Evolutionary conservation across 2,797 vertebrate genomes (phyloP).

Genomic region (Huso huso): DNA sequence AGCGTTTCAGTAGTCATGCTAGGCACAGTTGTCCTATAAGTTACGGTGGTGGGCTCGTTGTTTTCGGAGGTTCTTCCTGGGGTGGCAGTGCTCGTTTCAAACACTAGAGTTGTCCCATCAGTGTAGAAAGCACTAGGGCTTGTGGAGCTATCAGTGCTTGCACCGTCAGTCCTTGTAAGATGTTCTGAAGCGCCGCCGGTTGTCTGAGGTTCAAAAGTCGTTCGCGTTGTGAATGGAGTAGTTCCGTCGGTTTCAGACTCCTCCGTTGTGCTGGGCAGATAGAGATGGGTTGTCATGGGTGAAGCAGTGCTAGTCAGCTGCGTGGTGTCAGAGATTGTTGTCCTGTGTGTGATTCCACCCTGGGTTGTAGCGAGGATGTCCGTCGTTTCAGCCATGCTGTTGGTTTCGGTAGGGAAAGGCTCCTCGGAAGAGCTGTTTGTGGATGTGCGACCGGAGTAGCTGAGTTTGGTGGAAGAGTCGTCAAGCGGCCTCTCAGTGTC

Average conservation of each 20-base stretch:
- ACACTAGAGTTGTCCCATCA: conserved; percentile 30
- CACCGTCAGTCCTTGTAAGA: conserved; percentile 16
- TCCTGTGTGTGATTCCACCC: conserved; percentile 31
- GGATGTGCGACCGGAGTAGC: conserved; percentile 1
- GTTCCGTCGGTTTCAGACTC: conserved; percentile 27
- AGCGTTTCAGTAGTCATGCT: conserved; percentile 33
- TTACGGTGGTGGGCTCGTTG: conserved; percentile 28
- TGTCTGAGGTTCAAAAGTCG: background rate
- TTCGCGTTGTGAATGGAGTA: conserved; percentile 16
- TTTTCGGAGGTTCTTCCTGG: conserved; percentile 28
- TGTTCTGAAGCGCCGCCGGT: conserved; percentile 26
- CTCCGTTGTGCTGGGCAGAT: conserved; percentile 8
- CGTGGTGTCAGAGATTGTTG: conserved; percentile 32
- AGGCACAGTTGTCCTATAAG: conserved; percentile 37
- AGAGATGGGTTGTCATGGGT: conserved; percentile 20
- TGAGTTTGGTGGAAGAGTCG: background rate
- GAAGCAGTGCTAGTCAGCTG: conserved; percentile 23
- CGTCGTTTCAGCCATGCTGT: conserved; percentile 24
- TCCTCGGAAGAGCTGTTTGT: conserved; percentile 12
- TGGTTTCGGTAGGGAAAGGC: conserved; percentile 22
- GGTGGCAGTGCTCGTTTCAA: conserved; percentile 42
- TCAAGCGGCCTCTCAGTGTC: conserved; percentile 37
- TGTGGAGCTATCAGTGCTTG: conserved; percentile 33
- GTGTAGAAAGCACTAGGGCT: conserved; percentile 20
- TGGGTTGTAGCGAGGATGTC: conserved; percentile 29